Conservation (phyloP, 2,888 invertebrate species). For the Euspilapteryx auroguttella region DNA sequence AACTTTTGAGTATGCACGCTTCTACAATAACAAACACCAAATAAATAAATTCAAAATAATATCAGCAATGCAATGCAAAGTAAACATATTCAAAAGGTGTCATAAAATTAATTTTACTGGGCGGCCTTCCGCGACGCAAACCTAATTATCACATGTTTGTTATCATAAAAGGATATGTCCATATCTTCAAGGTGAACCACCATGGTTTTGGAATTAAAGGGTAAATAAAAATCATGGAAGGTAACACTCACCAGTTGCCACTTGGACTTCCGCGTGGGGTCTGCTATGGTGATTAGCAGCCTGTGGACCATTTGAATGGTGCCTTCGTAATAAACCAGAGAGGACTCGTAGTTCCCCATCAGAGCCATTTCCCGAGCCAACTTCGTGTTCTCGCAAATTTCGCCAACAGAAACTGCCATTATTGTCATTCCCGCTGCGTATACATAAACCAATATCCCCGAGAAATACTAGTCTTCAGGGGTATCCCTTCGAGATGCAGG, state of each 20-base stretch:
- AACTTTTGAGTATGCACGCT: too few relatives aligned
- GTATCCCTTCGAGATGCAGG: conserved; percentile 13
- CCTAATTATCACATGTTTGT: conserved; percentile 36
- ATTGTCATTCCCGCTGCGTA: conserved; percentile 68
- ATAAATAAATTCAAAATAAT: too few relatives aligned
- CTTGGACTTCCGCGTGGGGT: conserved; percentile 80
- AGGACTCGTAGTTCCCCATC: conserved; percentile 93
- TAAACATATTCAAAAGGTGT: too few relatives aligned
- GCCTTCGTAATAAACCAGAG: conserved; percentile 91
- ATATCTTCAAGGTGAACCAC: conserved; percentile 35
- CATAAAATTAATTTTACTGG: too few relatives aligned
- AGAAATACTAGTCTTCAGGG: conserved; percentile 15
- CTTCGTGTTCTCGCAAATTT: conserved; percentile 94
- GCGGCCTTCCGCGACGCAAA: conserved; percentile 38
- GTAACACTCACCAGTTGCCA: conserved; percentile 78
- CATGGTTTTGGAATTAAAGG: conserved; percentile 13
- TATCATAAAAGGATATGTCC: conserved; percentile 45
- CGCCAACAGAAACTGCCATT: conserved; percentile 88
- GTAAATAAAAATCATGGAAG: conserved; percentile 10
- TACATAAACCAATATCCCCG: conserved; percentile 37
- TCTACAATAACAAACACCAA: too few relatives aligned
- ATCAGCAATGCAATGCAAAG: too few relatives aligned
- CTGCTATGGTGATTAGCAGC: conserved; percentile 76
- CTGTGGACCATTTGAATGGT: conserved; percentile 89
- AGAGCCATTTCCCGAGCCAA: conserved; percentile 93